phyloP scores from a whole-genome alignment of 2,888 invertebrate species.

The Rhamphomyia laevipes region DNA sequence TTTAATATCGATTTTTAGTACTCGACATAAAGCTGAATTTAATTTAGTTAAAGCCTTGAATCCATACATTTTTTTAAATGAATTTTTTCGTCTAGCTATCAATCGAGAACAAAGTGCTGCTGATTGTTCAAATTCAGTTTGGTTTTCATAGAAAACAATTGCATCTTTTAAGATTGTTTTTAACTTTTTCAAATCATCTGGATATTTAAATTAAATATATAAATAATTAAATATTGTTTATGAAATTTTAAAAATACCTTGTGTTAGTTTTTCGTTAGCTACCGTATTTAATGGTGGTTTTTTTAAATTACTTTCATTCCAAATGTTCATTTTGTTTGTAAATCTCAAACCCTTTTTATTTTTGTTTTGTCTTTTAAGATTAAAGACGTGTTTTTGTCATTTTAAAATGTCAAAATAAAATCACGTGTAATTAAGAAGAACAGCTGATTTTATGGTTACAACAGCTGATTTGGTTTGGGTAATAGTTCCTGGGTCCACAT shows the following conservation, averaged over 20 bases:
- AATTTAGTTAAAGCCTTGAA: conserved; percentile 29
- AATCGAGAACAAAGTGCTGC: conserved; percentile 31
- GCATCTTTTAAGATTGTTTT: background rate
- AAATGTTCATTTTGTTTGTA: conserved; percentile 14
- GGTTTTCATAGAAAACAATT: conserved; percentile 4
- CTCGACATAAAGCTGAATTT: conserved; percentile 28
- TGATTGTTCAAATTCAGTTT: conserved; percentile 20
- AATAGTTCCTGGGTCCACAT: too few relatives aligned
- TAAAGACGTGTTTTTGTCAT: too few relatives aligned
- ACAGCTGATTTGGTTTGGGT: too few relatives aligned
- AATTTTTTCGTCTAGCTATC: conserved; percentile 32
- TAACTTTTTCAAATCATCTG: background rate
- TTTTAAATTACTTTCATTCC: conserved; percentile 30
- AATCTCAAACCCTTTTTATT: too few relatives aligned
- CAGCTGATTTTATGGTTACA: too few relatives aligned
- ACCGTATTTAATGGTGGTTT: conserved; percentile 29
- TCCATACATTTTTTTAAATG: conserved; percentile 29
- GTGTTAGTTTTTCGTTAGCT: conserved; percentile 8
- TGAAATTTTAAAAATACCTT: too few relatives aligned
- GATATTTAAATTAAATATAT: too few relatives aligned
- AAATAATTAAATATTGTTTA: too few relatives aligned
- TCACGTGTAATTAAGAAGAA: too few relatives aligned
- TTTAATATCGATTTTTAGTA: conserved; percentile 26
- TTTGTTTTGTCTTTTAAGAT: too few relatives aligned
- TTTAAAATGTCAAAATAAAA: too few relatives aligned